These are phyloP conservation scores for Myodes glareolus DNA, from an alignment of 2,113 vertebrate species.

Conservation along the genomic window DNA sequence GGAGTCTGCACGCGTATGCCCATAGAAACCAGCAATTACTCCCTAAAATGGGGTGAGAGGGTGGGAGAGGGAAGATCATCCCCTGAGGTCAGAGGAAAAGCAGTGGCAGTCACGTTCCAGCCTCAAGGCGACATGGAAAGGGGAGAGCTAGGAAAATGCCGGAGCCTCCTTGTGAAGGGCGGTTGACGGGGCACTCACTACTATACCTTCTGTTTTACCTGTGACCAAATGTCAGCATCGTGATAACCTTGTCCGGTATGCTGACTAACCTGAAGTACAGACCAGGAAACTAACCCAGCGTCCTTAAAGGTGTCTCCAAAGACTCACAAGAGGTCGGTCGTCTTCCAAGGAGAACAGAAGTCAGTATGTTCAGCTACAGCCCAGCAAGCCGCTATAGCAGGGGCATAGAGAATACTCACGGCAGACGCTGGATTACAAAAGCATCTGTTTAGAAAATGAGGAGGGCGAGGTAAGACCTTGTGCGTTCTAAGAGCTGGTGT, in stretches of 20 bases:
- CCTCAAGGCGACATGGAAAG: background rate
- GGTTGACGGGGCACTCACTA: background rate
- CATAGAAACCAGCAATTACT: background rate
- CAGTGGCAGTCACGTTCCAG: too few relatives aligned
- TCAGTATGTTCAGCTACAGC: background rate
- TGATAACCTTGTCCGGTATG: background rate
- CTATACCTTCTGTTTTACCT: background rate
- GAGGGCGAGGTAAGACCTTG: background rate
- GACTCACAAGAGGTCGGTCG: background rate
- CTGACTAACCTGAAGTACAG: background rate
- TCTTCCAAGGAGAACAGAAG: background rate
- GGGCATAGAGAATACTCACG: background rate
- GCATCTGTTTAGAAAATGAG: background rate
- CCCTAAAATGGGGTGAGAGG: background rate
- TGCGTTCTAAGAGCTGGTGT: background rate
- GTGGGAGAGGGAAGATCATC: background rate
- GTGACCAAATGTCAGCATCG: background rate
- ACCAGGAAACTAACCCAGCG: background rate
- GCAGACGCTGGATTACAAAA: background rate
- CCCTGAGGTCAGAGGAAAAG: background rate
- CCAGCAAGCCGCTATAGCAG: background rate
- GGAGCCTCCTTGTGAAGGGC: background rate
- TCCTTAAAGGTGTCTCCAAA: background rate
- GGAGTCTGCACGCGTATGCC: background rate
- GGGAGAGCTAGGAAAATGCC: background rate